Conservation (phyloP, 2,888 invertebrate species). For the Rosalia funebris region DNA sequence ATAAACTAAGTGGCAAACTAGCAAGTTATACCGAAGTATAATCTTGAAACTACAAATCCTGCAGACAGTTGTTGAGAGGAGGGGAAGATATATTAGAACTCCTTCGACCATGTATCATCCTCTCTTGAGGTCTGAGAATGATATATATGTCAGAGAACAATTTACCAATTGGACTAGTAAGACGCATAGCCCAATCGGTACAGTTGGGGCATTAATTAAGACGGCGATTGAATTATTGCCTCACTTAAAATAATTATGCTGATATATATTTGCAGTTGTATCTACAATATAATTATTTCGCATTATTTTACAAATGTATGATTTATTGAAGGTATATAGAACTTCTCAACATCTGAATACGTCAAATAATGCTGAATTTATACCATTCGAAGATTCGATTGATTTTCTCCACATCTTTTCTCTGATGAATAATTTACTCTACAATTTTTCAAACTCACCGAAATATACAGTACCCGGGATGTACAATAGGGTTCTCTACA, state of each 20-base stretch:
- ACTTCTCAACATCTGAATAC: too few species aligned
- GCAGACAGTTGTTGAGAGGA: conserved; percentile 36
- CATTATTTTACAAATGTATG: too few species aligned
- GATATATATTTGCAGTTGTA: conserved; percentile 1
- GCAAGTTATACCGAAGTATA: conserved; percentile 20
- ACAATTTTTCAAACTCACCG: too few species aligned
- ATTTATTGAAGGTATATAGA: too few species aligned
- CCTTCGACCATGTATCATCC: conserved; percentile 55
- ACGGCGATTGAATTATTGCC: conserved; percentile 31
- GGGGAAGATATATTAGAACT: conserved; percentile 52
- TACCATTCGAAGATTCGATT: too few species aligned
- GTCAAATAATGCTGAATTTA: too few species aligned
- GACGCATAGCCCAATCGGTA: conserved; percentile 43
- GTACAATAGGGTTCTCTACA: too few species aligned
- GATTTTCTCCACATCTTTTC: too few species aligned
- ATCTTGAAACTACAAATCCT: conserved; percentile 37
- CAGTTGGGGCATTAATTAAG: conserved; percentile 40
- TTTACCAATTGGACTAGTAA: conserved; percentile 53
- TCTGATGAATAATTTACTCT: too few species aligned
- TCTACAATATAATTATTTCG: not conserved
- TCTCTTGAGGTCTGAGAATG: conserved; percentile 56
- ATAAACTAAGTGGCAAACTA: conserved; percentile 11
- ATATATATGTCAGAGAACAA: conserved; percentile 57
- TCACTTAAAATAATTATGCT: conserved; percentile 8
- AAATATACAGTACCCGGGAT: too few species aligned